Evolutionary conservation across 2,888 invertebrate species (phyloP).

Genomic region (Lutraria lutraria): DNA sequence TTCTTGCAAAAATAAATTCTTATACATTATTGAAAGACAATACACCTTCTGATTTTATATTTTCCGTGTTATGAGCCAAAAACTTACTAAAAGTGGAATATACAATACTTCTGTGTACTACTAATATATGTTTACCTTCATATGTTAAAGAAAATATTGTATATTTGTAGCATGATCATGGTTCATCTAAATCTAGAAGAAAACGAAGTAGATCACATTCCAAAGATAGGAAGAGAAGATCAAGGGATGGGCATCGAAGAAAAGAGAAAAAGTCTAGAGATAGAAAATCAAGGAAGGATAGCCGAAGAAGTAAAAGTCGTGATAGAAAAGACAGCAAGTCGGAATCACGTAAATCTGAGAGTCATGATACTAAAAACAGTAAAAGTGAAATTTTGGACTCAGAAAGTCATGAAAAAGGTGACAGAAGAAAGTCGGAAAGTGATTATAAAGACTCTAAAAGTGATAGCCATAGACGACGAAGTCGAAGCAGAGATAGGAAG

Average conservation of each 20-base stretch:
- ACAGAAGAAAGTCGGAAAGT: conserved; percentile 39
- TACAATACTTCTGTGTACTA: too few relatives aligned
- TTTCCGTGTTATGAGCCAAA: too few relatives aligned
- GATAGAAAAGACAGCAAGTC: conserved; percentile 60
- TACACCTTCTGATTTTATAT: too few relatives aligned
- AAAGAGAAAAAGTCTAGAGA: conserved; percentile 67
- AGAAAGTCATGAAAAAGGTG: conserved; percentile 23
- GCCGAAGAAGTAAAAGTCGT: conserved; percentile 56
- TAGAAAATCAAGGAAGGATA: conserved; percentile 57
- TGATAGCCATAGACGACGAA: conserved; percentile 59
- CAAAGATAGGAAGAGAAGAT: conserved; percentile 63
- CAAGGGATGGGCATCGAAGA: conserved; percentile 60
- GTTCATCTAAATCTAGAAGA: conserved; percentile 41
- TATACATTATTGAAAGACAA: too few relatives aligned
- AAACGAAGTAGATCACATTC: conserved; percentile 65
- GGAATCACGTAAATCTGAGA: conserved; percentile 51
- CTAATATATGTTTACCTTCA: too few relatives aligned
- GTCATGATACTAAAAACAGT: conserved; percentile 56
- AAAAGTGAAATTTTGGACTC: conserved; percentile 48
- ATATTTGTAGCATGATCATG: conserved; percentile 46
- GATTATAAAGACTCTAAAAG: conserved; percentile 59
- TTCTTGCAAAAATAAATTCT: too few relatives aligned
- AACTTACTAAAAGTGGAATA: too few relatives aligned
- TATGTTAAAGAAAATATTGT: not conserved
- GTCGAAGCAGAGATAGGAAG: conserved; percentile 61